A percentile compares a stretch with the other conserved stretches of the same genome.
Conservation (phyloP, 2,113 vertebrate species). For the Lucifuga dentata region DNA sequence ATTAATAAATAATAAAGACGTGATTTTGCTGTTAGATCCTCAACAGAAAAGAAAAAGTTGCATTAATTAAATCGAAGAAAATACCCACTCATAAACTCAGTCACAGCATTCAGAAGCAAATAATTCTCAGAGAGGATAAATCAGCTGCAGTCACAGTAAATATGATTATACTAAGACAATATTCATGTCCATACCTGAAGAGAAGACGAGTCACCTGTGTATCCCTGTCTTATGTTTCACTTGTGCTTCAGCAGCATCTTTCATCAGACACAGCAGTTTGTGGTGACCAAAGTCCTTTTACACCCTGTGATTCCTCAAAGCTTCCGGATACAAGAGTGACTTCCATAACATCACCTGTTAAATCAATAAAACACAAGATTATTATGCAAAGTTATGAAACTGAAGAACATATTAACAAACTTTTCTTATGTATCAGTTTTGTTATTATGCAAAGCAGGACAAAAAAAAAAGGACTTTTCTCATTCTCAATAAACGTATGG, state of each 20-base stretch:
- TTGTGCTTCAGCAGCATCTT: conserved; percentile 50
- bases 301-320: conserved; percentile 69
- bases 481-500: too few species aligned
- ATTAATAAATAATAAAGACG: too few species aligned
- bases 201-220: conserved; percentile 51
- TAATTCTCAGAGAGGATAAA: not conserved
- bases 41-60: not conserved
- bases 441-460: not conserved
- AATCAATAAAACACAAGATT: not conserved
- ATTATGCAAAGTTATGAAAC: too few species aligned
- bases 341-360: conserved; percentile 21
- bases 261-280: conserved; percentile 68
- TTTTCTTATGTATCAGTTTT: too few species aligned
- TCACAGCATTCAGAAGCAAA: not conserved
- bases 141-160: not conserved
- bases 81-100: not conserved
- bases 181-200: conserved; percentile 55
- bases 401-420: too few species aligned
- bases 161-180: not conserved
- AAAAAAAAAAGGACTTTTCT: not conserved
- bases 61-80: not conserved
- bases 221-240: conserved; percentile 34
- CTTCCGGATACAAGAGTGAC: conserved; percentile 35
- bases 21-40: not conserved
- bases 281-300: conserved; percentile 75